Conservation (phyloP, 1,140 invertebrate species). For the Trichoplusia ni region DNA sequence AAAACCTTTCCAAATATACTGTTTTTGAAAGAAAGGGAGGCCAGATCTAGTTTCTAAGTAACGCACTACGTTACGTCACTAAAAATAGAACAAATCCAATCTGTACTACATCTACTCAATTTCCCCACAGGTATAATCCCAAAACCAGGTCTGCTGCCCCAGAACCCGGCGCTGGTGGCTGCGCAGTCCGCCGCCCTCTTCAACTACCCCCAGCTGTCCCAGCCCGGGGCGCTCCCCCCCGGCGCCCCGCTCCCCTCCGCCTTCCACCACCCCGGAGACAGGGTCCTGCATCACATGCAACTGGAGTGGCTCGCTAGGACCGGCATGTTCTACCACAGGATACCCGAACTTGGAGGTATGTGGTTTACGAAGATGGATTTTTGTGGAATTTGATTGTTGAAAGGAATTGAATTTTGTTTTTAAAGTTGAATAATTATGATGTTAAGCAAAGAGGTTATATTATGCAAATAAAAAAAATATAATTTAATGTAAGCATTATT, state of each 20-base stretch:
- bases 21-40: too few relatives aligned
- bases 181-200: slow-evolving; percentile 67
- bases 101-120: too few relatives aligned
- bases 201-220: slow-evolving; percentile 64
- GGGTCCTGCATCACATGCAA: slow-evolving; percentile 88
- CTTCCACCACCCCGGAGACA: slow-evolving; percentile 74
- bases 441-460: too few relatives aligned
- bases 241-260: slow-evolving; percentile 63
- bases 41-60: too few relatives aligned
- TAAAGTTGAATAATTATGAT: too few relatives aligned
- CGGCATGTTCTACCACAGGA: slow-evolving; percentile 91
- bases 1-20: too few relatives aligned
- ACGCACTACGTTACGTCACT: too few relatives aligned
- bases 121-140: slow-evolving; percentile 71
- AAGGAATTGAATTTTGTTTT: too few relatives aligned
- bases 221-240: slow-evolving; percentile 43
- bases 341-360: slow-evolving; percentile 86
- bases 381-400: too few relatives aligned
- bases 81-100: too few relatives aligned
- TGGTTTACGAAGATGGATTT: not conserved
- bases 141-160: slow-evolving; percentile 72
- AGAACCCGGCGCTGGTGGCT: slow-evolving; percentile 68
- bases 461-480: too few relatives aligned
- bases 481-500: too few relatives aligned
- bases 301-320: slow-evolving; percentile 92